Evolutionary conservation across 2,888 invertebrate species (phyloP).

Genomic region (Rotaria macrura): DNA sequence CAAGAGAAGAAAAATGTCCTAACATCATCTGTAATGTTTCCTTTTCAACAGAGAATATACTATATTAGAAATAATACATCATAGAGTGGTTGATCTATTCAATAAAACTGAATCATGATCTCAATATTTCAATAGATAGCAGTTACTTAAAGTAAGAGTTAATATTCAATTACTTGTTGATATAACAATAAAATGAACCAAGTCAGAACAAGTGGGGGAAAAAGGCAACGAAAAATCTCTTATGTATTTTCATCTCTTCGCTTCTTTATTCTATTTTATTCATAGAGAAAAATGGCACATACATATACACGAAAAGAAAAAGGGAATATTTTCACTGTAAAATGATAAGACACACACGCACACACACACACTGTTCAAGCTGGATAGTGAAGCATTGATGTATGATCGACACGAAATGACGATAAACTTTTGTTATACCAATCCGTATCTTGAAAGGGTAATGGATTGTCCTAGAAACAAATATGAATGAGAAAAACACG

Average conservation of each 20-base stretch:
- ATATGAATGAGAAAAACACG: no score
- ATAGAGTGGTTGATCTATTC: no score
- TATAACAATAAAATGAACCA: not conserved
- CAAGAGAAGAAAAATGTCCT: not conserved
- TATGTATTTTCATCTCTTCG: not conserved
- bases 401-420: constrained; percentile 19
- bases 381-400: constrained; percentile 20
- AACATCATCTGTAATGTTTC: no score
- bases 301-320: not conserved
- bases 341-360: not conserved
- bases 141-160: not conserved
- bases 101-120: no score
- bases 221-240: not conserved
- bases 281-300: not conserved
- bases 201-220: not conserved
- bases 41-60: no score
- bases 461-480: not conserved
- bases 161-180: not conserved
- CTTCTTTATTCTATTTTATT: not conserved
- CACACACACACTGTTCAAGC: not conserved
- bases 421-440: constrained; percentile 18
- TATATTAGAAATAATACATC: no score
- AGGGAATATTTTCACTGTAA: not conserved
- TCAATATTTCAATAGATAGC: not conserved
- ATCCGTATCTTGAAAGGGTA: constrained; percentile 1